A percentile compares a stretch with the other conserved stretches of the same genome.
These are phyloP conservation scores for Megaceryle alcyon DNA, from an alignment of 2,797 vertebrate genomes.

Conservation along the genomic window DNA sequence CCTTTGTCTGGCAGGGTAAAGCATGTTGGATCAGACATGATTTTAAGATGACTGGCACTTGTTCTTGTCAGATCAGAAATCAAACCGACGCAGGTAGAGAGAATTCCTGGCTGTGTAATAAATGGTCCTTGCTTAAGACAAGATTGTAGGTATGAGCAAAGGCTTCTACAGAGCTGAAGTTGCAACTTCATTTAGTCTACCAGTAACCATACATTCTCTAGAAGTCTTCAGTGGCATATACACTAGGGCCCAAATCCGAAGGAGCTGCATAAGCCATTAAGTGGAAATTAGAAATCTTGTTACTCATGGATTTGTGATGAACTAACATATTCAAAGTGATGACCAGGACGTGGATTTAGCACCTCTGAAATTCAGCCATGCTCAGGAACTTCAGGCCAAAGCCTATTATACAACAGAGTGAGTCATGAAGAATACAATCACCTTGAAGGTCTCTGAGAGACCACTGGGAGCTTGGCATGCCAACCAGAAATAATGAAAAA, in stretches of 20 bases:
- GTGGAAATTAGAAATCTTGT: neutral
- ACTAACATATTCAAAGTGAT: neutral
- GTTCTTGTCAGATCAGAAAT: neutral
- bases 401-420: neutral
- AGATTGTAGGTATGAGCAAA: neutral
- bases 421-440: neutral
- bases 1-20: neutral
- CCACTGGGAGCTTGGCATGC: neutral
- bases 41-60: neutral
- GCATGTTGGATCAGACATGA: neutral
- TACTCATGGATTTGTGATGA: neutral
- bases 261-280: neutral
- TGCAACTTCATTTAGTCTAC: neutral
- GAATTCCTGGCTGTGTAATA: neutral
- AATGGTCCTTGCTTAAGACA: neutral
- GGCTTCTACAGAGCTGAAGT: neutral
- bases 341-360: neutral
- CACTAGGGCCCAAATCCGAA: neutral
- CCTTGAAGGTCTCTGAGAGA: neutral
- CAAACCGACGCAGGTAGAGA: neutral
- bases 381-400: neutral
- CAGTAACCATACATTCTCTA: neutral
- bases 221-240: neutral
- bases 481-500: neutral
- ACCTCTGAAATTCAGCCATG: neutral